phyloP scores from a whole-genome alignment of 2,888 invertebrate genomes.

The Hypsopygia costalis region DNA sequence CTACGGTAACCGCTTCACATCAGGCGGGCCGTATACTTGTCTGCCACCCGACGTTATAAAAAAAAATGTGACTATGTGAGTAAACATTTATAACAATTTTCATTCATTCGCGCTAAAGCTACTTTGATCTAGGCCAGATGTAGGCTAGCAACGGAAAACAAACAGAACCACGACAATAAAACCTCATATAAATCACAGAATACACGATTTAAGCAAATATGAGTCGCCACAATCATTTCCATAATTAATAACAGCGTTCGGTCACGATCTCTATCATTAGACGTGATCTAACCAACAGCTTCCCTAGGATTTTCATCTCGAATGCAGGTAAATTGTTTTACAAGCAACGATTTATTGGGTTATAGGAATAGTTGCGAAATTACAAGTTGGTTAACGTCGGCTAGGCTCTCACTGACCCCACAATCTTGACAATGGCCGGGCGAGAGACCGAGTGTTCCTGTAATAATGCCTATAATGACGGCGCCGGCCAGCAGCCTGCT shows the following conservation, averaged over 20 bases:
- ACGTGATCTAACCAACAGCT: constrained; percentile 49
- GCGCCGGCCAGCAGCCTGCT: constrained; percentile 71
- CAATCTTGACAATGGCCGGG: constrained; percentile 78
- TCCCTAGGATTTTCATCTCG: constrained; percentile 37
- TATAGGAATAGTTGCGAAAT: constrained; percentile 72
- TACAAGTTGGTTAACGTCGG: constrained; percentile 61
- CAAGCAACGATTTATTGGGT: constrained; percentile 69
- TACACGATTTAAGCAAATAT: constrained; percentile 45
- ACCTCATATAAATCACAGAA: constrained; percentile 26
- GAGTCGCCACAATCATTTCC: constrained; percentile 57
- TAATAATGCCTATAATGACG: constrained; percentile 75
- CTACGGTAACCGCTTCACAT: no score
- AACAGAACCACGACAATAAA: constrained; percentile 8
- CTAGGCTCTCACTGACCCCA: constrained; percentile 67
- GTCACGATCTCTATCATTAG: constrained; percentile 64
- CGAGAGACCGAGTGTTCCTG: constrained; percentile 61
- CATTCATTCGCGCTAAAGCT: no score
- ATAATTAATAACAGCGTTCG: constrained; percentile 65
- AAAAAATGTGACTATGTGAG: no score
- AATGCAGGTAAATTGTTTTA: constrained; percentile 65
- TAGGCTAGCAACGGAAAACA: constrained; percentile 1
- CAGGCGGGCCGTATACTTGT: no score
- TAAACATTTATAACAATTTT: no score
- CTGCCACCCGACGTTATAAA: no score
- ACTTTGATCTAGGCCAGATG: no score